Evolutionary conservation across 2,797 vertebrate genomes (phyloP).

Genomic region (Limnodromus scolopaceus): DNA sequence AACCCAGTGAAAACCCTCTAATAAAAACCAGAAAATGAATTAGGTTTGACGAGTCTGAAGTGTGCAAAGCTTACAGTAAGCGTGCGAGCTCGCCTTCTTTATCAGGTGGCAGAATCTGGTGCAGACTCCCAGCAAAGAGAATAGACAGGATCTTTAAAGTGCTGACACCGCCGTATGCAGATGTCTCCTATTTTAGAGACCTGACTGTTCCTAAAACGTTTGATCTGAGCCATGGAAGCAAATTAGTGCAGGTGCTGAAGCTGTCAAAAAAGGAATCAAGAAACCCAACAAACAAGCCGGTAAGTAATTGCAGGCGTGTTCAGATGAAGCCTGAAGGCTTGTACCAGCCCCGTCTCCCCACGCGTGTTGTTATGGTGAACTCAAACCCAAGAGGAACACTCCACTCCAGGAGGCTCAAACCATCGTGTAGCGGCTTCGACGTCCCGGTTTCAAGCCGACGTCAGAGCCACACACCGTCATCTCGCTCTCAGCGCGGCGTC

Average conservation of each 20-base stretch:
- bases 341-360: not conserved
- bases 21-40: not conserved
- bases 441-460: not conserved
- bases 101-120: not conserved
- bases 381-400: not conserved
- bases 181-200: not conserved
- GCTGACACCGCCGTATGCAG: not conserved
- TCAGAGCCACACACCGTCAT: not conserved
- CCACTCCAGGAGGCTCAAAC: not conserved
- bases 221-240: not conserved
- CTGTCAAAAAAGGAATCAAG: not conserved
- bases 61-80: not conserved
- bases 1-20: not conserved
- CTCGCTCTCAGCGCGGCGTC: not conserved
- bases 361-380: rapidly evolving
- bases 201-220: not conserved
- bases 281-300: not conserved
- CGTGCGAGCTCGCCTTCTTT: rapidly evolving
- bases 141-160: not conserved
- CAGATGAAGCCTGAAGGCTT: not conserved
- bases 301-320: not conserved
- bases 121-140: not conserved
- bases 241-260: not conserved
- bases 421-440: not conserved
- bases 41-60: not conserved